Conservation (phyloP, 2,797 vertebrate species). For the Enteromius mattozi region DNA sequence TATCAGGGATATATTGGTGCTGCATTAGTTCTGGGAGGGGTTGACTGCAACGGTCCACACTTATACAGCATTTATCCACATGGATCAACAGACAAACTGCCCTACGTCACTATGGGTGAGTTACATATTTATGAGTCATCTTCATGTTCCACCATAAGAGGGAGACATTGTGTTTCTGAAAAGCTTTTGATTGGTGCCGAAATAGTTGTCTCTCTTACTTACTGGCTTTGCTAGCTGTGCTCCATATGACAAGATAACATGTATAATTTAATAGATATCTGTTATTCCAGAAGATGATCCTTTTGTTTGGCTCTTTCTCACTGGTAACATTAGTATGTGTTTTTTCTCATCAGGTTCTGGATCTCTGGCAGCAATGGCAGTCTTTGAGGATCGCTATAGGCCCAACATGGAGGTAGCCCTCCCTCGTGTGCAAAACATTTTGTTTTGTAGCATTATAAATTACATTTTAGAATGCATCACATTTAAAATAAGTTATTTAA, state of each 20-base stretch:
- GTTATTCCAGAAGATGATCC: not conserved
- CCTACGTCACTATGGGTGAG: conserved; percentile 98
- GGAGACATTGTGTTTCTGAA: not conserved
- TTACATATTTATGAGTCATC: conserved; percentile 42
- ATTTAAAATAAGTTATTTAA: not conserved
- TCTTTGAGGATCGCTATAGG: conserved; percentile 95
- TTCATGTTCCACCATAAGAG: not conserved
- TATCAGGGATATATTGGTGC: conserved; percentile 98
- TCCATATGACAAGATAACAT: not conserved
- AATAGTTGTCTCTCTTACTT: not conserved
- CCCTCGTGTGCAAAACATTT: not conserved
- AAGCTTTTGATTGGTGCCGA: not conserved
- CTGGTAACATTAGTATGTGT: not conserved
- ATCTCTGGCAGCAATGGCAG: conserved; percentile 94
- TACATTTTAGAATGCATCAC: not conserved
- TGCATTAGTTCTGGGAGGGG: conserved; percentile 91
- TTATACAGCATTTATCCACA: conserved; percentile 98
- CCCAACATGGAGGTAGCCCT: conserved; percentile 88
- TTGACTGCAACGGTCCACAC: conserved; percentile 91
- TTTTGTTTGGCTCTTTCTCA: not conserved
- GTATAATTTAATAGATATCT: not conserved
- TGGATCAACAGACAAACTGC: conserved; percentile 95
- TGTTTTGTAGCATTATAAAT: too few relatives aligned
- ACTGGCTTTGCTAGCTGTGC: not conserved
- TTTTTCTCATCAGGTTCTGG: conserved; percentile 84